A percentile compares a stretch with the other conserved stretches of the same genome.
Evolutionary conservation across 2,797 vertebrate genomes (phyloP).

Genomic region (Eremophila alpestris): DNA sequence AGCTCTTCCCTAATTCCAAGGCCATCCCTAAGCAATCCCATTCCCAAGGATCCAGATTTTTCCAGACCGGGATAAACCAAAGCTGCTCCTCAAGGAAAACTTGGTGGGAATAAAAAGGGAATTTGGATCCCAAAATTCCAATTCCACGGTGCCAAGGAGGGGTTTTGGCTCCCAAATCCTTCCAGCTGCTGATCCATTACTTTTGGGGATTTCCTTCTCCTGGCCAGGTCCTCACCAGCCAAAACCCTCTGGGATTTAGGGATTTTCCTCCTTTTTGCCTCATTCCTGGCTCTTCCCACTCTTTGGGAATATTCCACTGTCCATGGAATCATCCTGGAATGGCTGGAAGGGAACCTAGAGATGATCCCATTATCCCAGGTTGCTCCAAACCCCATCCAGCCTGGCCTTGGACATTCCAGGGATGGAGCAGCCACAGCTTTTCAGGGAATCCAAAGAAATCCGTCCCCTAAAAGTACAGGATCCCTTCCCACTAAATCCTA

Average conservation of each 20-base stretch:
- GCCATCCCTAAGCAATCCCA: neutral
- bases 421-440: neutral
- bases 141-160: neutral
- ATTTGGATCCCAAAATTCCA: neutral
- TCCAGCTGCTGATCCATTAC: neutral
- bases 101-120: neutral
- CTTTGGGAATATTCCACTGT: neutral
- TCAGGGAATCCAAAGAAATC: neutral
- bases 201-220: neutral
- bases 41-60: neutral
- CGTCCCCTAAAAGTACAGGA: neutral
- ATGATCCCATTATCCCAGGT: neutral
- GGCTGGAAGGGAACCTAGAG: neutral
- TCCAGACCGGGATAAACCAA: neutral
- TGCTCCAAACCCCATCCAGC: neutral
- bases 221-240: neutral
- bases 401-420: neutral
- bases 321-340: neutral
- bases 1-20: neutral
- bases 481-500: neutral
- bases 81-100: neutral
- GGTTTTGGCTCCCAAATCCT: neutral
- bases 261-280: neutral
- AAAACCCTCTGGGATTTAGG: neutral
- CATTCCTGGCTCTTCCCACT: accelerated